A percentile compares a stretch with the other conserved stretches of the same genome.
These are phyloP conservation scores for Camponotus pennsylvanicus DNA, from an alignment of 1,140 invertebrate genomes.

Conservation along the genomic window DNA sequence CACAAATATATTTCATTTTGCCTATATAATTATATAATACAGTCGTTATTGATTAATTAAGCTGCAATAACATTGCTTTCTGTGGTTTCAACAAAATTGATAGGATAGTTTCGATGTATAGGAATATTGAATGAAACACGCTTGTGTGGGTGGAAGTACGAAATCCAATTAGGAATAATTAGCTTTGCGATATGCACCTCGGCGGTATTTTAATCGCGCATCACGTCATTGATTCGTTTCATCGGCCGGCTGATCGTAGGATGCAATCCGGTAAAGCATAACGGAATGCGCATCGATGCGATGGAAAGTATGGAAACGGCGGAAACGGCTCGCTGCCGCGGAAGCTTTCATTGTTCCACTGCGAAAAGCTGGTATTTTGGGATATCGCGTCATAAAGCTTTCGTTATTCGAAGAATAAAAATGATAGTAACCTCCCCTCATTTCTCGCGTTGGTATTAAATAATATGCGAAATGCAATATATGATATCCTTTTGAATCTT, in stretches of 20 bases:
- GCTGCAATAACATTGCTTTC: not conserved
- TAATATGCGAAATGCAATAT: not conserved
- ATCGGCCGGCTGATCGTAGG: not conserved
- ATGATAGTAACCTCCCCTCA: not conserved
- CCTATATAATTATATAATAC: not conserved
- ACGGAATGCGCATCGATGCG: not conserved
- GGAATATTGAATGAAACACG: not conserved
- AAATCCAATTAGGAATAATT: constrained; percentile 50
- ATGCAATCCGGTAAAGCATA: not conserved
- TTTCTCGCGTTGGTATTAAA: not conserved
- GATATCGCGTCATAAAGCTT: constrained; percentile 16
- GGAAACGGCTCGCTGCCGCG: constrained; percentile 27
- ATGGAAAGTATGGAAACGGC: constrained; percentile 21
- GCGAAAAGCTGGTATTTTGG: not conserved
- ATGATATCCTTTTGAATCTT: not conserved
- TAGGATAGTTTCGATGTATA: not conserved
- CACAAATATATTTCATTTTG: not conserved
- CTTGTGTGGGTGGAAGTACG: not conserved
- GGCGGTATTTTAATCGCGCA: constrained; percentile 10
- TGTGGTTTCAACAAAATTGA: not conserved
- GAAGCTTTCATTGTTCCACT: constrained; percentile 25
- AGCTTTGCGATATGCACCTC: constrained; percentile 14
- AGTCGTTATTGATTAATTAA: not conserved
- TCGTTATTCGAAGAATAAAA: constrained; percentile 14
- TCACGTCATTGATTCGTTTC: constrained; percentile 6